Evolutionary conservation across 1,140 invertebrate species (phyloP).

Genomic region (Hormaphis cornu): DNA sequence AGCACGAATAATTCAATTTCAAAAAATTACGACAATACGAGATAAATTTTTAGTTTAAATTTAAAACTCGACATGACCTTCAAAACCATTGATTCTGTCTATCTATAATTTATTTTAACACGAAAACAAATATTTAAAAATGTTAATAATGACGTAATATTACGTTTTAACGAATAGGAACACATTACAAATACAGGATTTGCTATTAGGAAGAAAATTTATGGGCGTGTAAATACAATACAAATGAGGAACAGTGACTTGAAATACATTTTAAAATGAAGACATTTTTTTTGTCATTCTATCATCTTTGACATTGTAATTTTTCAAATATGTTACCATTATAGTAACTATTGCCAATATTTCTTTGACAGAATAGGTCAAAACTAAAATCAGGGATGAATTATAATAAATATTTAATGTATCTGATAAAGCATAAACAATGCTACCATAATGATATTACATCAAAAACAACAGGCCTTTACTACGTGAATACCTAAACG

Average conservation of each 20-base stretch:
- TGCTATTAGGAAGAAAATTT: neutral
- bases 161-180: conserved; percentile 18
- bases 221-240: neutral
- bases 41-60: neutral
- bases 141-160: conserved; percentile 14
- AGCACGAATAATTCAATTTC: neutral
- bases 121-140: neutral
- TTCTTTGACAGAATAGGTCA: too few species aligned
- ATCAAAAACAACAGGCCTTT: too few species aligned
- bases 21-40: neutral
- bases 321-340: too few species aligned
- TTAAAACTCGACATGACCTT: neutral
- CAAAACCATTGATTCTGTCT: neutral
- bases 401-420: too few species aligned
- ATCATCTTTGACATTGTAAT: too few species aligned
- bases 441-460: too few species aligned
- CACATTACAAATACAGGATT: conserved; percentile 7
- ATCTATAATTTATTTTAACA: neutral
- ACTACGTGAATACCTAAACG: too few species aligned
- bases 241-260: neutral
- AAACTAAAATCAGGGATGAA: too few species aligned
- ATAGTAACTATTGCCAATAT: too few species aligned
- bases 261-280: neutral
- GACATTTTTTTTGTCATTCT: too few species aligned
- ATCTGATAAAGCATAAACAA: too few species aligned